A percentile compares a stretch with the other conserved stretches of the same genome.
These are phyloP conservation scores for Eulemur mongoz DNA, from an alignment of 2,797 vertebrate species.

Conservation along the genomic window DNA sequence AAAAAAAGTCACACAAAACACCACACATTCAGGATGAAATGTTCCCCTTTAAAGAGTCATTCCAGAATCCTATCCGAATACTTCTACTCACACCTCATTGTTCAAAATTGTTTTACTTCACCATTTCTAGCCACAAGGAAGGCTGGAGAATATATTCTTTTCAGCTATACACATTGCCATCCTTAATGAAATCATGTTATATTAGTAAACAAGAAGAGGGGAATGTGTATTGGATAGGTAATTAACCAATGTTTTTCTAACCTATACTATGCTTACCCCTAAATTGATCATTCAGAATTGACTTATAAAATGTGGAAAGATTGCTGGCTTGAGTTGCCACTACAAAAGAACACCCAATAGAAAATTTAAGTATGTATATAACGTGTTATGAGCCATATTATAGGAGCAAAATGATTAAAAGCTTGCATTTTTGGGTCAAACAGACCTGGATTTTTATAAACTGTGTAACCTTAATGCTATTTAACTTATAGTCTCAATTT, in stretches of 20 bases:
- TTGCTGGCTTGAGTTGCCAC: neutral
- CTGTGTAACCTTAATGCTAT: neutral
- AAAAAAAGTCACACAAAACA: neutral
- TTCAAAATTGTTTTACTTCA: neutral
- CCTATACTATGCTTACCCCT: neutral
- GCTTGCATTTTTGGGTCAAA: neutral
- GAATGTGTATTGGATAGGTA: neutral
- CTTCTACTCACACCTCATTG: neutral
- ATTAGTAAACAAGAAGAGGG: neutral
- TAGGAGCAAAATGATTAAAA: neutral
- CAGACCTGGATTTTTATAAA: neutral
- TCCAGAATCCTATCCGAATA: neutral
- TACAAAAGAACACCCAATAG: neutral
- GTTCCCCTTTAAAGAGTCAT: neutral
- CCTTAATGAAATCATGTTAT: neutral
- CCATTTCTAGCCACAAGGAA: neutral
- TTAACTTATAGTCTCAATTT: constrained; percentile 11
- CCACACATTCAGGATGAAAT: neutral
- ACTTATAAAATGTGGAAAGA: neutral
- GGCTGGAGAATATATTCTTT: neutral
- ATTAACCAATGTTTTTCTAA: neutral
- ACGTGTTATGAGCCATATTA: neutral
- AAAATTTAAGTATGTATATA: neutral
- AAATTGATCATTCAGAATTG: neutral
- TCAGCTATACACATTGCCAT: neutral